Conservation (phyloP, 2,797 vertebrate species). For the Diplodus puntazzo region DNA sequence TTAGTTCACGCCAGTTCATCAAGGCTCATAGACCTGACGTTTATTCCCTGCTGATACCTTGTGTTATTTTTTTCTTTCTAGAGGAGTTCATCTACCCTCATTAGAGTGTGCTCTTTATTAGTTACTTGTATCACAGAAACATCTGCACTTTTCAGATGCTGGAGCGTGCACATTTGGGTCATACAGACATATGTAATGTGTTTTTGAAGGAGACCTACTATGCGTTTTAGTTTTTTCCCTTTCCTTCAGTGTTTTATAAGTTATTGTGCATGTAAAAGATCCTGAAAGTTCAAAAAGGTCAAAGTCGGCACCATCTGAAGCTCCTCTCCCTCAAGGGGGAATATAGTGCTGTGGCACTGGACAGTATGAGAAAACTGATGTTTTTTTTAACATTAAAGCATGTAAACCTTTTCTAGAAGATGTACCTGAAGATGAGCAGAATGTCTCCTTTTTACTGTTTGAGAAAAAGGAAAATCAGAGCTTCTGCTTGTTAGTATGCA, state of each 20-base stretch:
- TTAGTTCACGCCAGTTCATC: neutral
- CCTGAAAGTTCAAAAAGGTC: too few relatives aligned
- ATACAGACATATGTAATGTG: neutral
- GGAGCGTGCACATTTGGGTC: neutral
- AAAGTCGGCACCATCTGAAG: too few relatives aligned
- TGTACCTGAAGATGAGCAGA: neutral
- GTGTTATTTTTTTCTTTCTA: constrained; percentile 14
- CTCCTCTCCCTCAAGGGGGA: too few relatives aligned
- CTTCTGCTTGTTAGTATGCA: neutral
- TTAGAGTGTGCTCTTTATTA: neutral
- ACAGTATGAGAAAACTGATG: too few relatives aligned
- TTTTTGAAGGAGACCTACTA: too few relatives aligned
- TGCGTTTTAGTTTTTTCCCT: too few relatives aligned
- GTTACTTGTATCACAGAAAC: constrained; percentile 3
- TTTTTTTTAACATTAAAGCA: too few relatives aligned
- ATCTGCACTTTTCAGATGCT: neutral
- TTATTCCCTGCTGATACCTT: constrained; percentile 6
- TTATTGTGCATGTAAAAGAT: too few relatives aligned
- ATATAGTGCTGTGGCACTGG: too few relatives aligned
- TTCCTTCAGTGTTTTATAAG: too few relatives aligned
- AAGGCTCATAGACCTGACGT: neutral
- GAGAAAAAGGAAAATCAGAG: neutral
- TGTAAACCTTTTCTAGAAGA: neutral
- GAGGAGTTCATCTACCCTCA: neutral
- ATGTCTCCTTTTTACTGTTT: neutral